Base-by-base conservation (phyloP, 2,797 vertebrate species). In the Crotalus adamanteus region DNA sequence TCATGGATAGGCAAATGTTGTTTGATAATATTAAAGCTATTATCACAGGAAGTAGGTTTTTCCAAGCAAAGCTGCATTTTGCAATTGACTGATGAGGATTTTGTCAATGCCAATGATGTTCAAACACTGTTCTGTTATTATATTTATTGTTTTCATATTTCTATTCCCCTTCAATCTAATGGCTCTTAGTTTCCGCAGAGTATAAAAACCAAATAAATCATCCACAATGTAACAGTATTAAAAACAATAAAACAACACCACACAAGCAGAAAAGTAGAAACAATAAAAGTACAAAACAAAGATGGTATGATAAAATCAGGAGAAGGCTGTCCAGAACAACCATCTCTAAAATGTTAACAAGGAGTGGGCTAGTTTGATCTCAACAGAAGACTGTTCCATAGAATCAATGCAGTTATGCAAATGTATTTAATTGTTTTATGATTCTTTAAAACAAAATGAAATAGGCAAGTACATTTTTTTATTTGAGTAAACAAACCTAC, bases 401-500 rank as follows among this genome's bases (percentile, higher is more conserved):
- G 37, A 42, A 78, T 42, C 20, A 78, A 20, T 42, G 20, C 73
- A 22, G 3, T 78, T 78, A 42, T 4, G 42, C 3, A 42, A 42
- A 22, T 42, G 37, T 42, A 78, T 78, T 42, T 78, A 42, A 78
- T 9, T 78, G 37, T 78, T 25, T 8, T 91, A 88, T 73, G 91
- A 94, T 89, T 37, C 11, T 60, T 18, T 42, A 78, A 42, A 78
- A 42, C 31, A 42, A 53, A 94, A 60, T 2, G 61, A 95, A 94
- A 5, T 56, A 60, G 53, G 55, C 12, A 1, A 31, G 16, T 56
- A 89, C 93, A 83, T 63, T 20, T 0, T 31, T 83, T 8, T 87
- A 90, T 95, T 89, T 92, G 60, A 92, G n/a, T 55, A 93, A 94
- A 92, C 11, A 1, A 47, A 60, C 87, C 73, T 3, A 20, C 51